phyloP scores from a whole-genome alignment of 2,888 invertebrate species.

The Euplexia lucipara region DNA sequence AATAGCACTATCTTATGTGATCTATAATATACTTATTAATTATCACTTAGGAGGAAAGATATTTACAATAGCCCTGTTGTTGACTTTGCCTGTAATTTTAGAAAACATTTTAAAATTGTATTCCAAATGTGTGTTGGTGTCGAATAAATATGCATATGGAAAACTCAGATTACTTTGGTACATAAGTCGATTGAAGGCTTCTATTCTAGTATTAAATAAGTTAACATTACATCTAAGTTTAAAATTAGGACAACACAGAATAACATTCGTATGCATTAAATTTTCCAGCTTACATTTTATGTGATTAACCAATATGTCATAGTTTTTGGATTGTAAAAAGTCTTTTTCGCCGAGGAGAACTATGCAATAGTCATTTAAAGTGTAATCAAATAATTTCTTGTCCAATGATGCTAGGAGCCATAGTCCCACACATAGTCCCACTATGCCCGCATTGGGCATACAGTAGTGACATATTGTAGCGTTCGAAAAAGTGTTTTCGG shows the following conservation, averaged over 20 bases:
- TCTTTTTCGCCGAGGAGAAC: slow-evolving; percentile 17
- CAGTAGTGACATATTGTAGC: slow-evolving; percentile 14
- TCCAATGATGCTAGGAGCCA: slow-evolving; percentile 5
- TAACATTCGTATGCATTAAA: slow-evolving; percentile 12
- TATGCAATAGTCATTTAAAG: slow-evolving; percentile 15
- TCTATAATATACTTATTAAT: too few relatives aligned
- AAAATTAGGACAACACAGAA: neutral
- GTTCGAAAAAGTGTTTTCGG: slow-evolving; percentile 5
- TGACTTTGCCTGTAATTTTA: slow-evolving; percentile 12
- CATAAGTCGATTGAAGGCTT: neutral
- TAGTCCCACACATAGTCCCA: too few relatives aligned
- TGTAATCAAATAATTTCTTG: slow-evolving; percentile 7
- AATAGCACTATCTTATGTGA: too few relatives aligned
- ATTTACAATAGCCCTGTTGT: neutral
- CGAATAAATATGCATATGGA: slow-evolving; percentile 11
- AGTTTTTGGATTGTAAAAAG: slow-evolving; percentile 8
- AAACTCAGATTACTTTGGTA: slow-evolving; percentile 1
- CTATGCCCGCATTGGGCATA: slow-evolving; percentile 11
- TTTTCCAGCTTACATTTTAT: slow-evolving; percentile 19
- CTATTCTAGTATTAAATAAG: too few relatives aligned
- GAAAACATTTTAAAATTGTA: slow-evolving; percentile 13
- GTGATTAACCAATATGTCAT: slow-evolving; percentile 7
- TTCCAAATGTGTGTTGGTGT: slow-evolving; percentile 9
- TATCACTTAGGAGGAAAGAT: too few relatives aligned
- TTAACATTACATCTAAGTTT: too few relatives aligned